Base-by-base conservation (phyloP, 2,113 vertebrate genomes). In the Campylorhamphus procurvoides region DNA sequence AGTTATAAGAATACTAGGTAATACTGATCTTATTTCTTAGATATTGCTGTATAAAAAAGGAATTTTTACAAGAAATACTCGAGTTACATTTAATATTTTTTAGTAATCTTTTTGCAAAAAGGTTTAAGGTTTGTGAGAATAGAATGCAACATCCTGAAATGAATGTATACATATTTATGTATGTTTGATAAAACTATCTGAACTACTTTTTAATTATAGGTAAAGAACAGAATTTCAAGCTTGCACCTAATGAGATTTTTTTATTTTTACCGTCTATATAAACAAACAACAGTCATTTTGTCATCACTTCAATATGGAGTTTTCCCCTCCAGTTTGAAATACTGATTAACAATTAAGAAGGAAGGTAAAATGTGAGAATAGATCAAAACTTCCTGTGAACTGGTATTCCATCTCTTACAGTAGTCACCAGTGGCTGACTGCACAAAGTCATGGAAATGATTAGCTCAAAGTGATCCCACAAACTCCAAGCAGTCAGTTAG, bases 1-100 rank as follows among this genome's bases (percentile, higher is more conserved):
- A 55, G 15, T 29, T 87, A 67, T 5, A 72, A 69, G 53, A 67
- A 37, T 68, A 28, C 4, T 60, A 74, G 9, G 9, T 58, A 35
- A 1, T 58, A 52, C 66, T 52, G 18, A 42, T 18, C 2, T 20
- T n/a, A 22, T 59, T 66, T 91, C 33, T 62, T 56, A 69, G 44
- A 55, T 2, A 63, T 10, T 4, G 49, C 0, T 0, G 6, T 23
- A 62, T 18, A 7, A 62, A 80, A 75, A 56, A 9, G 18, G 1
- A 56, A 9, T 27, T 87, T 92, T 84, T 29, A 12, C 24, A 73
- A 53, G 39, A 40, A 63, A 62, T 6, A 16, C 5, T 59, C 72
- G 7, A 58, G 15, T 60, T 59, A 18, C 1, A 14, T 39, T 49
- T 59, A 14, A 39, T 17, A 28, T 23, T n/a, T 90, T 84, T 79